Base-by-base conservation (phyloP, 2,113 vertebrate genomes). In the Entosphenus tridentatus region DNA sequence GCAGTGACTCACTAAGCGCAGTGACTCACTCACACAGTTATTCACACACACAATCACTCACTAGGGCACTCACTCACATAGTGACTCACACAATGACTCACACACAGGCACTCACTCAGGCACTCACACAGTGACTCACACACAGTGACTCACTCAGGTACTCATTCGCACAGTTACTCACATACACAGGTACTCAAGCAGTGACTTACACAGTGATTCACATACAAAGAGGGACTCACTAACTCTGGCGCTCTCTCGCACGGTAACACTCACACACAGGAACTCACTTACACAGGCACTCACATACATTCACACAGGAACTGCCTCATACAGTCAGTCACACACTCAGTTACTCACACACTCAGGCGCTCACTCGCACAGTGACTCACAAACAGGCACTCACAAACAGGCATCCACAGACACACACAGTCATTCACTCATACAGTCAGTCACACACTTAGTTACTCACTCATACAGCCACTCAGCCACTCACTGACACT, bases 311-410 rank as follows among this genome's bases (percentile, higher is more conserved):
- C 58, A 62, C 58, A 62, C 3, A 3, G 58, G 8, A 17, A 14
- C 13, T 39, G 39, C 39, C 16, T 14, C 58, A 17, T 62, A 62
- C 58, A 62, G 13, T 16, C 62, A 65, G n/a, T 16, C 62, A 65
- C 62, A 11, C 62, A 65, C 62, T 16, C 62, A 65, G n/a, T 16
- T 21, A 65, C 62, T 16, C 62, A 65, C 62, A 65, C 62, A 65
- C 62, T 16, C 10, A 65, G n/a, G 21, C 62, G 21, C 62, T 9
- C 8, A 65, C 58, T 14, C 58, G 16, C 58, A 62, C 58, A 62
- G 3, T 14, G 13, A 62, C 58, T 14, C 58, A 62, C 58, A 62
- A 13, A 62, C 58, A 62, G 12, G 16, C 58, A 62, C 58, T 13
- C 58, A 62, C 58, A 62, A 13, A 62, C 58, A 62, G 62, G 2